phyloP scores from a whole-genome alignment of 1,140 invertebrate genomes.

The Mactra quadrangularis region DNA sequence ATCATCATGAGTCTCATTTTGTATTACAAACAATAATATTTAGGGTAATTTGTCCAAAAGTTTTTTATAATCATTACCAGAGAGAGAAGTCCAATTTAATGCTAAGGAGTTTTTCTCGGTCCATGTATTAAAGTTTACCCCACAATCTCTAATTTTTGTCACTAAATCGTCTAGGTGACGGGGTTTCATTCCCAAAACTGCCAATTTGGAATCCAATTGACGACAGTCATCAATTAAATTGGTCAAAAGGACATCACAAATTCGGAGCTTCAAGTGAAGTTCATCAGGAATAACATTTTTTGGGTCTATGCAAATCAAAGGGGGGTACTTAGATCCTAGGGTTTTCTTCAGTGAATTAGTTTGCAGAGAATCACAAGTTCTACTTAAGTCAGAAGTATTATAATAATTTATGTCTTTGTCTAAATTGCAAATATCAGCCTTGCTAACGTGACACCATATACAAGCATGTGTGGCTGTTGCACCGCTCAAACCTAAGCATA shows the following conservation, averaged over 20 bases:
- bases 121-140: too few species aligned
- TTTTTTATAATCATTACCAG: constrained; percentile 5
- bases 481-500: constrained; percentile 25
- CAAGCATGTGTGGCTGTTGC: constrained; percentile 8
- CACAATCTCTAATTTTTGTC: background rate
- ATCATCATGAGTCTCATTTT: too few species aligned
- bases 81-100: constrained; percentile 1
- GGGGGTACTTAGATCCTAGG: background rate
- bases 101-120: background rate
- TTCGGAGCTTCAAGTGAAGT: constrained; percentile 13
- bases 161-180: background rate
- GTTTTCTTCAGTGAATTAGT: background rate
- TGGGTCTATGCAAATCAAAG: constrained; percentile 16
- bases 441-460: constrained; percentile 28
- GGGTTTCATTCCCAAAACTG: too few species aligned
- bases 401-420: background rate
- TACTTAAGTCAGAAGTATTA: background rate
- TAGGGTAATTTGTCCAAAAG: background rate
- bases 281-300: constrained; percentile 4
- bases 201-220: constrained; percentile 15
- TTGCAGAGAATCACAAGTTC: constrained; percentile 4
- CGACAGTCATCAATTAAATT: constrained; percentile 34
- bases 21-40: too few species aligned
- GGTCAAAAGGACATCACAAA: constrained; percentile 21
- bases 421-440: background rate